Evolutionary conservation across 2,888 invertebrate genomes (phyloP), one percentile per base, ranked within the genome.

Genomic region (Pollenia amentaria): DNA sequence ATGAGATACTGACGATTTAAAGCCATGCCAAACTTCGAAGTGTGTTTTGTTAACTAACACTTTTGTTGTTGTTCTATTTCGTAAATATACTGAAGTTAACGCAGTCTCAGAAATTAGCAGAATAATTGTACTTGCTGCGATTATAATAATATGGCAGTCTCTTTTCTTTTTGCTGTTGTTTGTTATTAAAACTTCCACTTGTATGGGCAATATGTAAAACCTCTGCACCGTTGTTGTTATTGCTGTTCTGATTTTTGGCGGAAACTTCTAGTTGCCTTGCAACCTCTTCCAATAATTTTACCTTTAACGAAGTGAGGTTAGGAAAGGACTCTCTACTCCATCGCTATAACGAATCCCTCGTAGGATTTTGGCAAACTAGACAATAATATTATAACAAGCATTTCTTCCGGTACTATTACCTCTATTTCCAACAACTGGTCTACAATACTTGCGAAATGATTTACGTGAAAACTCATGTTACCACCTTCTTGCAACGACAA

Each of bases 271-370:
- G 76, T 40, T 75, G 51, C 11, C 79, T 29, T 18, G 69, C 76
- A 44, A 70, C 70, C 18, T 84, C 83, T 65, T 87, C 80, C 1
- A 69, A 12, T 2, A 87, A 29, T 18, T 83, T 87, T 14, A 76
- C 16, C 18, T 87, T 87, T 57, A 87, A 46, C 0, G 67, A 18
- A 18, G 38, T 16, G 1, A 83, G 11, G 3, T 18, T 51, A 46
- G 83, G 79, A 11, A 86, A 72, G 1, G 46, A 18, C 51, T 87
- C 87, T 53, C 88, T 84, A 3, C 85, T 60, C 88, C 4, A 88
- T 87, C n/a, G 86, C 88, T 4, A 88, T 62, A 1, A 89, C 86
- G 29, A 89, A 88, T 11, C 77, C 88, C 29, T 88, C 88, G 38
- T 77, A 88, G 0, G 65, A 44, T 42, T 78, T 65, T 44, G 88